phyloP scores from a whole-genome alignment of 2,888 invertebrate species.

The Macrophya annulata region DNA sequence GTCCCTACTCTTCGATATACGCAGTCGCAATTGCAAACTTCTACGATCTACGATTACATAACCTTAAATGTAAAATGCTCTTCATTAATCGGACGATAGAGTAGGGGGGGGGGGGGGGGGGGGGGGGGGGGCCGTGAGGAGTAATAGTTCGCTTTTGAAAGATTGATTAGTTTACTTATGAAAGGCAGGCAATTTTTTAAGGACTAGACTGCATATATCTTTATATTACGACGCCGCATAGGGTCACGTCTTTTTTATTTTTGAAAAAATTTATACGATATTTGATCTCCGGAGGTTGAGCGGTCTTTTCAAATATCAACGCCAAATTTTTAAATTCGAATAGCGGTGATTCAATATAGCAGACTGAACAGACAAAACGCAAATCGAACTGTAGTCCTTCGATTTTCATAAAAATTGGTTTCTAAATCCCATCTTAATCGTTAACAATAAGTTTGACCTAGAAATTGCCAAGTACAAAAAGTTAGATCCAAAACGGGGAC shows the following conservation, averaged over 20 bases:
- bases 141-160: neutral
- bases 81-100: neutral
- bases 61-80: neutral
- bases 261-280: neutral
- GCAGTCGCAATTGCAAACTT: neutral
- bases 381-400: too few species aligned
- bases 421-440: neutral
- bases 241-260: neutral
- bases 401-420: neutral
- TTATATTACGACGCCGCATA: neutral
- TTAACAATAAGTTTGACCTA: neutral
- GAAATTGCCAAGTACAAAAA: neutral
- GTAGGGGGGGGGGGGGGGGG: too few species aligned
- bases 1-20: neutral
- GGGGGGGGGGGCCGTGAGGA: too few species aligned
- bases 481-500: too few species aligned
- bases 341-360: neutral
- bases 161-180: neutral
- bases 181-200: neutral
- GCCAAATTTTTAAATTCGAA: neutral
- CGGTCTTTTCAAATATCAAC: neutral
- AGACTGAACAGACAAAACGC: too few species aligned
- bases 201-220: neutral
- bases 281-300: neutral
- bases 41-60: neutral